These are phyloP conservation scores for Lepidurus couesii DNA, from an alignment of 1,140 invertebrate species.

Conservation along the genomic window DNA sequence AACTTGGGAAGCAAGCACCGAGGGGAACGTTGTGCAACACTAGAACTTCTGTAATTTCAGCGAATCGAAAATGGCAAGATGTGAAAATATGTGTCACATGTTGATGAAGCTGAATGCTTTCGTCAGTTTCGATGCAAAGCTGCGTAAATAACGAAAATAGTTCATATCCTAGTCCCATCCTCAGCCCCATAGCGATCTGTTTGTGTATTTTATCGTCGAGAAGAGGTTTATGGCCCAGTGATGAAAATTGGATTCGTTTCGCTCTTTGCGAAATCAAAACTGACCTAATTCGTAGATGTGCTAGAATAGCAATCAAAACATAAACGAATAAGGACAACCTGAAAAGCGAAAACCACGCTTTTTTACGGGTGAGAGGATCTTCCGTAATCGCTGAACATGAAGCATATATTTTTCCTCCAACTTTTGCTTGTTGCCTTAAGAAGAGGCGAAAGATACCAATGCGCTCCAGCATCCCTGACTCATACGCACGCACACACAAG, in stretches of 20 bases:
- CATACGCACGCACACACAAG: not conserved
- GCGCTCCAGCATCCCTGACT: conserved; percentile 5
- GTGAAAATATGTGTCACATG: too few species aligned
- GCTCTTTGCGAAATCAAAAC: not conserved
- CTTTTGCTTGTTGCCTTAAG: conserved; percentile 6
- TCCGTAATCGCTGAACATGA: too few species aligned
- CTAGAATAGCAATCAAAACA: too few species aligned
- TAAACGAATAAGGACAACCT: too few species aligned
- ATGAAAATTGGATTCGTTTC: not conserved
- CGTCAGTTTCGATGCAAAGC: too few species aligned
- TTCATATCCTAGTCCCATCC: too few species aligned
- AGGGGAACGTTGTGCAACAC: not conserved
- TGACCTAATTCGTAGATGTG: not conserved
- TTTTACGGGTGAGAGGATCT: too few species aligned
- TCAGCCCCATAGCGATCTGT: not conserved
- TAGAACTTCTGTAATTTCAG: too few species aligned
- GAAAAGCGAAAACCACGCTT: too few species aligned
- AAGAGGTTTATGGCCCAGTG: conserved; percentile 14
- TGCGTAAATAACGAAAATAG: too few species aligned
- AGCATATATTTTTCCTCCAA: not conserved
- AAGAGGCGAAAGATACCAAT: not conserved
- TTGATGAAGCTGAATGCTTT: too few species aligned
- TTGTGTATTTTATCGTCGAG: not conserved
- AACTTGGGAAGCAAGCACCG: not conserved
- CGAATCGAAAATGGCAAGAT: too few species aligned